These are phyloP conservation scores for Tympanoctomys barrerae DNA, from an alignment of 2,797 vertebrate genomes.

Conservation along the genomic window DNA sequence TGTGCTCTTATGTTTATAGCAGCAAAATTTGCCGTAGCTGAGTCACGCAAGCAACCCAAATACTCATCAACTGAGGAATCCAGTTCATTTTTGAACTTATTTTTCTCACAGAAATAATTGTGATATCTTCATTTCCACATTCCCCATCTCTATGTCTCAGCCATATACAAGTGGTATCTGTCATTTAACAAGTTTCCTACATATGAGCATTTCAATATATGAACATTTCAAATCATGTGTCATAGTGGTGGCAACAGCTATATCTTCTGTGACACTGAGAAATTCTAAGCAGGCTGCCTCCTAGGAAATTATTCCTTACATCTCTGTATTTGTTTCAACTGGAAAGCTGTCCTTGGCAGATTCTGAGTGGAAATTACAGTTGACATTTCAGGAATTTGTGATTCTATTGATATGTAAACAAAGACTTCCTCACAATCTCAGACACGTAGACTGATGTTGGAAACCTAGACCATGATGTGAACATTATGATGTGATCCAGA, in stretches of 20 bases:
- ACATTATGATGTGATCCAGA: slow-evolving; percentile 14
- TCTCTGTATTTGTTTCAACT: not conserved
- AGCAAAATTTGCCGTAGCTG: too few relatives aligned
- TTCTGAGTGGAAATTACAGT: not conserved
- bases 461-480: not conserved
- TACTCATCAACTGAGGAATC: not conserved
- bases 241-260: not conserved
- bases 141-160: not conserved
- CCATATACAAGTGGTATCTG: not conserved
- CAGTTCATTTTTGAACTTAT: not conserved
- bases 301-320: not conserved
- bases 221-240: not conserved
- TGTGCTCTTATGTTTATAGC: too few relatives aligned
- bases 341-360: not conserved
- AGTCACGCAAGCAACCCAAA: too few relatives aligned
- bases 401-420: not conserved
- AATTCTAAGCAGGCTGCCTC: slow-evolving; percentile 19
- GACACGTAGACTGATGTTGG: not conserved
- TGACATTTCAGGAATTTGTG: slow-evolving; percentile 28
- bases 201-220: not conserved
- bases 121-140: not conserved
- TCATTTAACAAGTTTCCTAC: not conserved
- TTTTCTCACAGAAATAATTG: not conserved
- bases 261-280: not conserved
- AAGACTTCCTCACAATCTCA: not conserved